These are phyloP conservation scores for Stenurella melanura DNA, from an alignment of 2,888 invertebrate genomes.

Conservation along the genomic window DNA sequence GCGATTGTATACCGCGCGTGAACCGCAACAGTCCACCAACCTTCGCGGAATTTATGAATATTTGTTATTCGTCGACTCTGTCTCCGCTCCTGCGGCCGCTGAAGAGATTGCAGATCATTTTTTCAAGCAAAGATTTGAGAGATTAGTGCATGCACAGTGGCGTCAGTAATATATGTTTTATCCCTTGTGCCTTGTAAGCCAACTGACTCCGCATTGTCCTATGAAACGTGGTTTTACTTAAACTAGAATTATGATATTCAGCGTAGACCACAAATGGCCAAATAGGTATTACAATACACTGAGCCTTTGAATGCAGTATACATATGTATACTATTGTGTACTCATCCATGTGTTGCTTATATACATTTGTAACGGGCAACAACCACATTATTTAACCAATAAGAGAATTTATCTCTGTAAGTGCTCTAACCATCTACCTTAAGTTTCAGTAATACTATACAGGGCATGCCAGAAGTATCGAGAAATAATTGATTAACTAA, in stretches of 20 bases:
- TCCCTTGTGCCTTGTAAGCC: neutral
- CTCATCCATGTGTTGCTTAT: too few species aligned
- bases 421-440: too few species aligned
- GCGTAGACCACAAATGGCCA: neutral
- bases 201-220: neutral
- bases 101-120: conserved; percentile 33
- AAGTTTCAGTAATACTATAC: too few species aligned
- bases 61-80: conserved; percentile 48
- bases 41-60: conserved; percentile 64
- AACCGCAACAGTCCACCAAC: conserved; percentile 58
- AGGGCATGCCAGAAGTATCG: too few species aligned
- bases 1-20: conserved; percentile 60
- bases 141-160: conserved; percentile 5
- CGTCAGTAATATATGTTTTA: neutral
- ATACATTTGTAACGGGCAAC: too few species aligned
- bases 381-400: too few species aligned
- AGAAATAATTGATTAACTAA: too few species aligned
- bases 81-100: conserved; percentile 25
- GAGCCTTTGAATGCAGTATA: too few species aligned
- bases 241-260: neutral
- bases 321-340: too few species aligned
- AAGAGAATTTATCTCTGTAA: too few species aligned
- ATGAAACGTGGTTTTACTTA: too few species aligned
- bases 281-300: too few species aligned
- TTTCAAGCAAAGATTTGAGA: conserved; percentile 10